Percentiles rank a stretch among this genome's conserved stretches.
Conservation (phyloP, 2,113 vertebrate species). For the Asarcornis scutulata region DNA sequence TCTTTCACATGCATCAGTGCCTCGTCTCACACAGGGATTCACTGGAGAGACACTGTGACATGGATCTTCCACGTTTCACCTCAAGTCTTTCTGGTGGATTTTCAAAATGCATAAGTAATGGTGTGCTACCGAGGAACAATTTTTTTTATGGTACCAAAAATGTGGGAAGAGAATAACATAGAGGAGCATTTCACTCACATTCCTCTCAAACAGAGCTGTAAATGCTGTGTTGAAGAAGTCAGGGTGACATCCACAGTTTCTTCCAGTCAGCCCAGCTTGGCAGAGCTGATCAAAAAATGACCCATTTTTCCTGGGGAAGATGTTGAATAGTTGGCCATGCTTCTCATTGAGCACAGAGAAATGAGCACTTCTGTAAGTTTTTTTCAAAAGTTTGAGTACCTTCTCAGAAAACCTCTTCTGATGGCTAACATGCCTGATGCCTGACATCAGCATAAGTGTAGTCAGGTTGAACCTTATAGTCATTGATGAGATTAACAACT, state of each 20-base stretch:
- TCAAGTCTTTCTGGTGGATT: not conserved
- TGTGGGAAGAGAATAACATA: not conserved
- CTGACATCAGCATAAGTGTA: not conserved
- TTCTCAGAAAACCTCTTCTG: not conserved
- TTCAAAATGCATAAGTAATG: not conserved
- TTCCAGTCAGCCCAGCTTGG: not conserved
- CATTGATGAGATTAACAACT: not conserved
- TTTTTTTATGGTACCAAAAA: not conserved
- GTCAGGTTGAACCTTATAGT: not conserved
- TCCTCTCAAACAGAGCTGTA: not conserved
- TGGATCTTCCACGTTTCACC: not conserved
- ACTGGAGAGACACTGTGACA: not conserved
- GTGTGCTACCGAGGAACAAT: not conserved
- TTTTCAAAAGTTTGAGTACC: not conserved
- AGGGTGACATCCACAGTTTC: not conserved
- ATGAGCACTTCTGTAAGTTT: not conserved
- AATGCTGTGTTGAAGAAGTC: not conserved
- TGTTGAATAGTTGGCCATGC: not conserved
- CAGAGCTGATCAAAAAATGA: not conserved
- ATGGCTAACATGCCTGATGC: not conserved
- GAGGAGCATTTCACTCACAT: not conserved
- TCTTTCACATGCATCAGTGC: not conserved
- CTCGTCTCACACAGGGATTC: fast-evolving
- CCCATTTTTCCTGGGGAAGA: not conserved
- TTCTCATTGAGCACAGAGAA: not conserved